These are phyloP conservation scores for Galeopterus variegatus DNA, from an alignment of 2,113 vertebrate species.

Conservation along the genomic window DNA sequence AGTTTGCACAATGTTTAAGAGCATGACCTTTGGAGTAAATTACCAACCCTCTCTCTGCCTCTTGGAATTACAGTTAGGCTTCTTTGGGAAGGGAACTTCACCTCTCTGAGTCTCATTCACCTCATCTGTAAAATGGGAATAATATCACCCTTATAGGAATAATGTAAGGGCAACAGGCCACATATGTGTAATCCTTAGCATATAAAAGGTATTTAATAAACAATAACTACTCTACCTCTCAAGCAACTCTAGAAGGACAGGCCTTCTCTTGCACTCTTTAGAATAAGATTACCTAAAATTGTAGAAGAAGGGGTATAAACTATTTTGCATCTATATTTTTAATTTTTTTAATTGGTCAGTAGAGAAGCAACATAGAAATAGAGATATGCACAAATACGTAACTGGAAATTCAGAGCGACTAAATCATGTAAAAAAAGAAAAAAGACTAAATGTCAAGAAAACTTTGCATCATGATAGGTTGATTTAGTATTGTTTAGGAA, in stretches of 20 bases:
- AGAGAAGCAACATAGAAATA: slow-evolving; percentile 4
- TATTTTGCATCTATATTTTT: not conserved
- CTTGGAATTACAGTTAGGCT: not conserved
- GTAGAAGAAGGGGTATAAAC: not conserved
- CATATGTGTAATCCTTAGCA: not conserved
- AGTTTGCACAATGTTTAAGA: not conserved
- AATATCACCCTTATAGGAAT: not conserved
- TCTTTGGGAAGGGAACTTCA: not conserved
- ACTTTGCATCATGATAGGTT: not conserved
- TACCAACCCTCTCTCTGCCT: not conserved
- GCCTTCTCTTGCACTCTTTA: not conserved
- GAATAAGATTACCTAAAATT: slow-evolving; percentile 25
- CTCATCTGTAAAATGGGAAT: slow-evolving; percentile 25
- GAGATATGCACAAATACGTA: not conserved
- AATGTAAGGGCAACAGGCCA: not conserved
- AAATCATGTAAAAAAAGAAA: not conserved
- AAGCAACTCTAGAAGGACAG: not conserved
- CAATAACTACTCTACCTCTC: not conserved
- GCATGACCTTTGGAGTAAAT: not conserved
- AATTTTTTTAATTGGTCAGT: not conserved
- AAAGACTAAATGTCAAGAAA: not conserved
- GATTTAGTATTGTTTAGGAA: not conserved
- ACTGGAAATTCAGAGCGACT: not conserved
- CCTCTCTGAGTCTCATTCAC: not conserved
- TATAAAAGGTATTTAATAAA: not conserved